These are phyloP conservation scores for Hirudo medicinalis DNA, from an alignment of 1,140 invertebrate genomes.

Conservation along the genomic window DNA sequence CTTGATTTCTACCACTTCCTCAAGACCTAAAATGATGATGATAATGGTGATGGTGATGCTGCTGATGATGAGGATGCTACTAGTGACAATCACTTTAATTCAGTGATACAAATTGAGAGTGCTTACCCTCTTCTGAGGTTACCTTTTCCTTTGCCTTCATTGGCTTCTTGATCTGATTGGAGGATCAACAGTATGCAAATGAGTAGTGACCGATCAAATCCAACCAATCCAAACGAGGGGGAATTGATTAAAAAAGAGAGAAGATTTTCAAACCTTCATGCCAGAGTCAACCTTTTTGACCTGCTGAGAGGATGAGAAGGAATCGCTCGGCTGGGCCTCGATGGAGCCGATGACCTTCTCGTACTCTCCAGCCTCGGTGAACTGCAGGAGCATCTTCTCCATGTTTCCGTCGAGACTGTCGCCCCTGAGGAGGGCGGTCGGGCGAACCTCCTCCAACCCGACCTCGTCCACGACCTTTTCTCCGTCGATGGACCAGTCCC, in stretches of 20 bases:
- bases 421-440: background rate
- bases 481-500: background rate
- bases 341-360: background rate
- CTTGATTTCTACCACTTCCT: background rate
- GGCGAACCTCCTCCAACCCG: background rate
- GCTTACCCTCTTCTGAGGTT: too few species aligned
- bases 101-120: background rate
- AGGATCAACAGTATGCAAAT: too few species aligned
- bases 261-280: background rate
- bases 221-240: background rate
- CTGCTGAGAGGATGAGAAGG: background rate
- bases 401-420: background rate
- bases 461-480: constrained; percentile 13
- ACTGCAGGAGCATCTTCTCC: background rate
- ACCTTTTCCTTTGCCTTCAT: background rate
- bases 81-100: background rate
- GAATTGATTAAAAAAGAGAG: background rate
- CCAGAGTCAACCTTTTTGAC: background rate
- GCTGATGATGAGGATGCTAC: background rate
- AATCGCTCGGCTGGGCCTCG: background rate
- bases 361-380: background rate
- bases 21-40: background rate
- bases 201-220: too few species aligned
- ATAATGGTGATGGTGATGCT: too few species aligned
- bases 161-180: too few species aligned